Evolutionary conservation across 2,797 vertebrate genomes (phyloP).

Genomic region (Delichon dasypus): DNA sequence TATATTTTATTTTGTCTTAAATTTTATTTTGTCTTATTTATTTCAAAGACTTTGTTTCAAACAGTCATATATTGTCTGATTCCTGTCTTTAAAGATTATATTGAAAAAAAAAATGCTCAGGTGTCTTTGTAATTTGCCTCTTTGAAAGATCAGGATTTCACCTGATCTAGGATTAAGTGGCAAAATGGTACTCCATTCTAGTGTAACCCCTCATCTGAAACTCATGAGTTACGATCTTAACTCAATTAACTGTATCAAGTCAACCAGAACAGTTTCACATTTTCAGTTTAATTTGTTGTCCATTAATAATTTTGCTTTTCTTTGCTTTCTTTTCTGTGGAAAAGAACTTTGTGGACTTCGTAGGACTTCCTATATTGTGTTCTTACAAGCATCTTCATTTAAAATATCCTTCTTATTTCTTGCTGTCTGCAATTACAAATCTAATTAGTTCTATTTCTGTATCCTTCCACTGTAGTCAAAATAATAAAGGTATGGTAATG

Average conservation of each 20-base stretch:
- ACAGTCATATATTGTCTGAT: background rate
- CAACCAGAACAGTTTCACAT: background rate
- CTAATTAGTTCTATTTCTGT: background rate
- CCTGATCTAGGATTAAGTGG: background rate
- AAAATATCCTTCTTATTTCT: background rate
- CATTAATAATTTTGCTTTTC: background rate
- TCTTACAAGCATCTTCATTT: background rate
- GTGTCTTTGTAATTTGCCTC: background rate
- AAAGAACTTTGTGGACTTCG: background rate
- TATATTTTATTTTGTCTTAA: background rate
- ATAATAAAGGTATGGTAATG: background rate
- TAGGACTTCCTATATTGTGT: background rate
- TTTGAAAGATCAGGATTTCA: background rate
- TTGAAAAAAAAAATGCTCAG: background rate
- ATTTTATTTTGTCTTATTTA: background rate
- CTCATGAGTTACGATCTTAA: background rate
- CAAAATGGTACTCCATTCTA: background rate
- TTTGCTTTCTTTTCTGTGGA: background rate
- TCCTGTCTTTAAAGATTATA: background rate
- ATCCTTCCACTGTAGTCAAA: background rate
- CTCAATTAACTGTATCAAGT: background rate
- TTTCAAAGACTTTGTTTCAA: background rate
- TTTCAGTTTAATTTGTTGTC: background rate
- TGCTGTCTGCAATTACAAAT: background rate
- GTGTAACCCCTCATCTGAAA: background rate